Evolutionary conservation across 2,888 invertebrate species (phyloP).

Genomic region (Ernsta delagoae): DNA sequence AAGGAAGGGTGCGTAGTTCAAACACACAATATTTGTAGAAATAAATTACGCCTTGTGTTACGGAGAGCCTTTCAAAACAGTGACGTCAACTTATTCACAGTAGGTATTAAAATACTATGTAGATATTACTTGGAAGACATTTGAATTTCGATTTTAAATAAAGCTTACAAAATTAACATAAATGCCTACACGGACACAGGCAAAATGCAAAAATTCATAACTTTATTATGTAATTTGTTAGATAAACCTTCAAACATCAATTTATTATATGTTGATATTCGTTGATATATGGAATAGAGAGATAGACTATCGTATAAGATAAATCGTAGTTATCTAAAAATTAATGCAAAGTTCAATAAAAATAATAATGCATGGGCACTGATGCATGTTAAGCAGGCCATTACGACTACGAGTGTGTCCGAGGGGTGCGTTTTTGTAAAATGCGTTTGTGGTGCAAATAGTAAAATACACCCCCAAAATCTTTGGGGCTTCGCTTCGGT

Average conservation of each 20-base stretch:
- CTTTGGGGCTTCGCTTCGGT: constrained; percentile 47
- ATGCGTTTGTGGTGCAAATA: constrained; percentile 23
- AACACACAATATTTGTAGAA: background rate
- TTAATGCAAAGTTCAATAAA: background rate
- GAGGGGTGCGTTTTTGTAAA: constrained; percentile 14
- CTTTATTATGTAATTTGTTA: no score
- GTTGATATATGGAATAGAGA: no score
- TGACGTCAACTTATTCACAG: background rate
- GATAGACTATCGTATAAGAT: no score
- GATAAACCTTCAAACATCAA: no score
- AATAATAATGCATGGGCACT: constrained; percentile 7
- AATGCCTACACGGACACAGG: no score
- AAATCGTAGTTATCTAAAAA: no score
- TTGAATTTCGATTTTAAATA: no score
- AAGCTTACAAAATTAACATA: no score
- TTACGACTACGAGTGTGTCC: constrained; percentile 5
- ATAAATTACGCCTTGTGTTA: background rate
- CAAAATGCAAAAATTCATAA: no score
- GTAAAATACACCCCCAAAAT: constrained; percentile 44
- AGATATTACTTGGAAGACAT: no score
- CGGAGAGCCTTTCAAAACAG: background rate
- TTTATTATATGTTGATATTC: no score
- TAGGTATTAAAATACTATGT: no score
- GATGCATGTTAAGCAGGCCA: constrained; percentile 9
- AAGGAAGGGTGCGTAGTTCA: background rate